phyloP scores from a whole-genome alignment of 2,113 vertebrate species.

The Pao palembangensis region DNA sequence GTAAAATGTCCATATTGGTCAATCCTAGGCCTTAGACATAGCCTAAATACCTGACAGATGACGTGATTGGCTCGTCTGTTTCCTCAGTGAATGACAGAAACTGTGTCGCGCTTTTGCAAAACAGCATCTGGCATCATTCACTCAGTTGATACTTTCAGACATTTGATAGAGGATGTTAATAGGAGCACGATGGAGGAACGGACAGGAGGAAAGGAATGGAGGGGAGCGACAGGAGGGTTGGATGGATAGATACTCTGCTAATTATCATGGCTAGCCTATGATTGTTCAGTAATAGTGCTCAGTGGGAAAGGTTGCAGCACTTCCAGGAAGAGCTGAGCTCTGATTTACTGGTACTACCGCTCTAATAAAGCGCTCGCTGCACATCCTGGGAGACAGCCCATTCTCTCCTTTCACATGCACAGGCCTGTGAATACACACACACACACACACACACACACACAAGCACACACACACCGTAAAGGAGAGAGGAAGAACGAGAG shows the following conservation, averaged over 20 bases:
- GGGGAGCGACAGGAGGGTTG: constrained; percentile 51
- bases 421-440: constrained; percentile 55
- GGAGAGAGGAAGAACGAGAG: neutral
- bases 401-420: constrained; percentile 69
- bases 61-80: neutral
- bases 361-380: constrained; percentile 79
- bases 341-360: constrained; percentile 83
- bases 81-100: no score
- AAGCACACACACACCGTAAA: constrained; percentile 15
- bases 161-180: constrained; percentile 50
- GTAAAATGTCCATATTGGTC: constrained; percentile 8
- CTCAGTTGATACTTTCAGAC: constrained; percentile 34
- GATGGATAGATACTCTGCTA: constrained; percentile 79
- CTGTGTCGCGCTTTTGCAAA: constrained; percentile 13
- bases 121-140: constrained; percentile 21
- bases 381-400: constrained; percentile 75
- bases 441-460: constrained; percentile 28
- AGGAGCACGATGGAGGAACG: constrained; percentile 44
- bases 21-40: constrained; percentile 5
- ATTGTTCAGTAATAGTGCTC: constrained; percentile 85
- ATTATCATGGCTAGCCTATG: constrained; percentile 83
- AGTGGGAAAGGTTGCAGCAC: constrained; percentile 82
- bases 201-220: constrained; percentile 41
- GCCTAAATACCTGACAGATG: neutral
- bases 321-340: constrained; percentile 82